Percentiles rank a stretch among this genome's conserved stretches.
These are phyloP conservation scores for Psophia crepitans DNA, from an alignment of 2,113 vertebrate genomes.

Conservation along the genomic window DNA sequence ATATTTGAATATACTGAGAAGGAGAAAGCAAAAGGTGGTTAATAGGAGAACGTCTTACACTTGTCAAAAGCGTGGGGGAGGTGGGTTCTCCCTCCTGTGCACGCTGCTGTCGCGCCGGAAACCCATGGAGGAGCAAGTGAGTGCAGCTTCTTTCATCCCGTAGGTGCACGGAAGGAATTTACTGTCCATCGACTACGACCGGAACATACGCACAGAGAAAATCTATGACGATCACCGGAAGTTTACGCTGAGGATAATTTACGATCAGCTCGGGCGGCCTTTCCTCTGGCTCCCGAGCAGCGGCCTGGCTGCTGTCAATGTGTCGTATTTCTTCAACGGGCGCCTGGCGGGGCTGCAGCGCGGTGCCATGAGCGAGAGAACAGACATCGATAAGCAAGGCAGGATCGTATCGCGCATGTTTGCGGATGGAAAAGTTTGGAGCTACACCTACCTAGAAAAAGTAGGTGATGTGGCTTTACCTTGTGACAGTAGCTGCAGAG, in stretches of 20 bases:
- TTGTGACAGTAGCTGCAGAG: background rate
- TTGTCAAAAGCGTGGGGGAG: background rate
- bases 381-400: slow-evolving; percentile 91
- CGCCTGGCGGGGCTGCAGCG: slow-evolving; percentile 92
- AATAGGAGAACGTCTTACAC: fast-evolving
- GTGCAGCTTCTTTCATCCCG: background rate
- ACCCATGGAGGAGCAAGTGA: fast-evolving
- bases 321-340: slow-evolving; percentile 92
- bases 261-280: slow-evolving; percentile 92
- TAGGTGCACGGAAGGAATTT: slow-evolving; percentile 96
- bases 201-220: slow-evolving; percentile 97
- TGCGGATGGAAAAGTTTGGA: slow-evolving; percentile 96
- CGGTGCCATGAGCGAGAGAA: slow-evolving; percentile 95
- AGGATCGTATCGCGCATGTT: slow-evolving; percentile 91
- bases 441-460: slow-evolving; percentile 97
- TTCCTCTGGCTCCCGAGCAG: slow-evolving; percentile 98
- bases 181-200: slow-evolving; percentile 96
- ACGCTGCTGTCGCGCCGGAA: fast-evolving
- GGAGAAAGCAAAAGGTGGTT: background rate
- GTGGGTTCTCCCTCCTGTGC: background rate
- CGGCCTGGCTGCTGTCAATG: slow-evolving; percentile 93
- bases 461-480: slow-evolving; percentile 67
- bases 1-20: fast-evolving
- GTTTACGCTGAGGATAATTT: slow-evolving; percentile 95
- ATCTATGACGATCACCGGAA: slow-evolving; percentile 98